Evolutionary conservation across 2,797 vertebrate genomes (phyloP), one percentile per base, ranked within the genome.

Genomic region (Cryptoprocta ferox): DNA sequence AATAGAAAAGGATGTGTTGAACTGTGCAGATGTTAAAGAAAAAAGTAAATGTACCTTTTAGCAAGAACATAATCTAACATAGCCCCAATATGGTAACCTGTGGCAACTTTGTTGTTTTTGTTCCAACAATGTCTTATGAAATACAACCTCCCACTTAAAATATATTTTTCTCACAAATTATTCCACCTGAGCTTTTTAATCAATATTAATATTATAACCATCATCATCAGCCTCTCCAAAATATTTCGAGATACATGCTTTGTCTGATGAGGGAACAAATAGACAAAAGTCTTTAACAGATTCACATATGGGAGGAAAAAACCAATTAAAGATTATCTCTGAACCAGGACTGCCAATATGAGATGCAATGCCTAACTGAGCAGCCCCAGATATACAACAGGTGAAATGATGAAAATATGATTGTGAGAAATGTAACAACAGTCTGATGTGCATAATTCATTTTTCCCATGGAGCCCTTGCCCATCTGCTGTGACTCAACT

Each of bases 401-500:
- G 92, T 98, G 97, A 98, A 96, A 94, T 97, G 96, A 97, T 96
- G 97, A 98, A 98, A 98, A 97, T 95, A 78, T 94, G 97, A 95
- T 97, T 97, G 96, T 97, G 97, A 97, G 97, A 97, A 97, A 84
- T 79, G 28, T 83, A 92, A 91, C 82, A 94, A 95, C 73, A 91
- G 86, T 65, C 97, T 87, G 91, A 73, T 37, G 93, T 32, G 21
- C 98, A 92, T 92, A 98, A 94, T 80, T 88, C 83, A 65, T 95
- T 94, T 63, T 94, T 66, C 90, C 83, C 76, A 53, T 81, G 96
- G 86, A 97, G 75, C 32, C 53, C 39, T 79, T 96, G 42, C 93
- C 89, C 92, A 97, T 94, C 98, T 98, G 94, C 92, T 93, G 61
- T 82, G 73, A 97, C 81, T 83, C 95, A 95, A 93, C 0, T 84